These are phyloP conservation scores for Clarias platycephalus DNA, from an alignment of 2,797 vertebrate species.

Conservation along the genomic window DNA sequence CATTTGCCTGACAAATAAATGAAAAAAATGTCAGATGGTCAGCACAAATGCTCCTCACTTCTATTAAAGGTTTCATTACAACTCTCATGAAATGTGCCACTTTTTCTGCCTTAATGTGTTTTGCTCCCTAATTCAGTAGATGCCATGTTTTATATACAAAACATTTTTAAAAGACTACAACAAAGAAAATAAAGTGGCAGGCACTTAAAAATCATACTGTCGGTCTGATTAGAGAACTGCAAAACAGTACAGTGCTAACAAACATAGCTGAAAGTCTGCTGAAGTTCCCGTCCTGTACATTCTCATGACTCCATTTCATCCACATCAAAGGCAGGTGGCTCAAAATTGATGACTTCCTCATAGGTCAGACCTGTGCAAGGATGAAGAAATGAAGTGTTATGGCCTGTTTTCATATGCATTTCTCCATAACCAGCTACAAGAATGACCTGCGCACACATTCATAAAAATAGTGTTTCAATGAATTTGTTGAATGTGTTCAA, in stretches of 20 bases:
- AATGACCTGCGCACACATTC: not conserved
- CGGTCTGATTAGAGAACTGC: conserved; percentile 47
- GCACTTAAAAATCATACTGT: conserved; percentile 77
- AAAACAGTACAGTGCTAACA: conserved; percentile 41
- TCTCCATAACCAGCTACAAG: not conserved
- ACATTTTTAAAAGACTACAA: conserved; percentile 64
- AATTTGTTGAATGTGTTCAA: no score
- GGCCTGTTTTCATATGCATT: not conserved
- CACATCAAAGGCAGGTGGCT: conserved; percentile 84
- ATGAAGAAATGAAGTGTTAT: conserved; percentile 28
- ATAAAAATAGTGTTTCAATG: not conserved
- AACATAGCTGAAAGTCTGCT: conserved; percentile 42
- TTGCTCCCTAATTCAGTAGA: conserved; percentile 42
- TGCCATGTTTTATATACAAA: conserved; percentile 26
- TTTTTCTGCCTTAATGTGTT: conserved; percentile 47
- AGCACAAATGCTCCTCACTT: not conserved
- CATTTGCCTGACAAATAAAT: conserved; percentile 1
- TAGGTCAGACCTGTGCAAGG: conserved; percentile 85
- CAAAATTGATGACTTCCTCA: conserved; percentile 89
- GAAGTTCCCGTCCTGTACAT: conserved; percentile 23
- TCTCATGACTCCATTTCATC: conserved; percentile 92
- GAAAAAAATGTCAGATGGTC: conserved; percentile 3
- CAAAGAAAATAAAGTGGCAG: conserved; percentile 73
- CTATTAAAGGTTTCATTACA: not conserved
- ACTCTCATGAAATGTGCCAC: conserved; percentile 20